Conservation (phyloP, 1,140 invertebrate species). For the Leptinotarsa defecta region DNA sequence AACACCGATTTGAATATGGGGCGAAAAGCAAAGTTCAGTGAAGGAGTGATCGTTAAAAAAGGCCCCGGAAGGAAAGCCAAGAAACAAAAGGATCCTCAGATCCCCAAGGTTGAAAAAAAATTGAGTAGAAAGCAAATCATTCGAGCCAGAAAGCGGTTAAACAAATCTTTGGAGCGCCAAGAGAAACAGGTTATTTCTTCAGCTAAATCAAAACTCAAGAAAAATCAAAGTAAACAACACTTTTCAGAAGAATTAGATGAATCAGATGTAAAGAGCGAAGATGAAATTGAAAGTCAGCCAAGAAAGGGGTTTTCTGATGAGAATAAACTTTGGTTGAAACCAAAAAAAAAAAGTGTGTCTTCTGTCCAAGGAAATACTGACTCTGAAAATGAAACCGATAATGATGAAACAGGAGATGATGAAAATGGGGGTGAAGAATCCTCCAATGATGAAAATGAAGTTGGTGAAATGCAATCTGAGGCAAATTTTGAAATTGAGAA, state of each 20-base stretch:
- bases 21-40: slow-evolving; percentile 80
- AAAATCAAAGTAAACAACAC: neutral
- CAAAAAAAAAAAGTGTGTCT: slow-evolving; percentile 51
- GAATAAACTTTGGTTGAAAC: slow-evolving; percentile 71
- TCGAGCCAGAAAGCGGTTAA: slow-evolving; percentile 64
- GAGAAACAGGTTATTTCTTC: slow-evolving; percentile 53
- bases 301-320: slow-evolving; percentile 67
- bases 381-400: slow-evolving; percentile 20
- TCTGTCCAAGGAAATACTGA: slow-evolving; percentile 11
- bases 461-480: slow-evolving; percentile 29
- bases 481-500: slow-evolving; percentile 52
- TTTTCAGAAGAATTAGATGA: slow-evolving; percentile 30
- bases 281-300: slow-evolving; percentile 35
- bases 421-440: slow-evolving; percentile 48
- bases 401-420: slow-evolving; percentile 34
- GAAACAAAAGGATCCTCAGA: slow-evolving; percentile 77
- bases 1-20: slow-evolving; percentile 67
- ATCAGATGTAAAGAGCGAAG: slow-evolving; percentile 29
- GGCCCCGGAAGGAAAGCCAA: slow-evolving; percentile 83
- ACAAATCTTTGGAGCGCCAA: slow-evolving; percentile 63
- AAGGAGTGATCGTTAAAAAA: slow-evolving; percentile 71
- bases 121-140: slow-evolving; percentile 73
- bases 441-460: slow-evolving; percentile 45
- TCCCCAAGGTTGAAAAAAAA: slow-evolving; percentile 56
- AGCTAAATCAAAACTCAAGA: slow-evolving; percentile 35